A percentile compares a stretch with the other conserved stretches of the same genome.
phyloP scores from a whole-genome alignment of 2,113 vertebrate genomes.

The Neomonachus schauinslandi region DNA sequence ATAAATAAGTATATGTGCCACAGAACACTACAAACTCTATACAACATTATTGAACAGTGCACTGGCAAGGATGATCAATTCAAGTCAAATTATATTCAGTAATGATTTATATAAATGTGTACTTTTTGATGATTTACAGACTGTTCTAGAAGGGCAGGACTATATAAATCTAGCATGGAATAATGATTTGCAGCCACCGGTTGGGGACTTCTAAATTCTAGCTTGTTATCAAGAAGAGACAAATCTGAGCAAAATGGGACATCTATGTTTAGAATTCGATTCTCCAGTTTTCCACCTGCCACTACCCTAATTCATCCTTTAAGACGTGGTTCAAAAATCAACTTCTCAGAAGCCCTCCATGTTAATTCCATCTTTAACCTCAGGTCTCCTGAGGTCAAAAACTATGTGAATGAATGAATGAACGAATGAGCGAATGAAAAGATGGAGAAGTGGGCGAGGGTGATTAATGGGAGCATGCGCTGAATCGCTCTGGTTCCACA shows the following conservation, averaged over 20 bases:
- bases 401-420: neutral
- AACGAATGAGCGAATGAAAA: neutral
- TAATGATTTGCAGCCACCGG: neutral
- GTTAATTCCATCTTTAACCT: neutral
- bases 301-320: neutral
- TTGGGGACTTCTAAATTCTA: neutral
- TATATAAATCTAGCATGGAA: neutral
- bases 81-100: neutral
- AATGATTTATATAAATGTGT: neutral
- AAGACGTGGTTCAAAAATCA: neutral
- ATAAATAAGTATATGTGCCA: neutral
- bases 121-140: neutral
- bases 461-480: neutral
- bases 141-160: neutral
- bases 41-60: fast-evolving
- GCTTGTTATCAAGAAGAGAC: neutral
- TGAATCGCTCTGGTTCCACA: neutral
- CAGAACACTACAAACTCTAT: neutral
- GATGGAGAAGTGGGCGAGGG: neutral
- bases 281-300: neutral
- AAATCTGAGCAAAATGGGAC: neutral
- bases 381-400: neutral
- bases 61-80: neutral
- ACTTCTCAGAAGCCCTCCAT: neutral
- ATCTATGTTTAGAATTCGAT: neutral